phyloP scores from a whole-genome alignment of 2,888 invertebrate genomes.

The Clostera curtula region DNA sequence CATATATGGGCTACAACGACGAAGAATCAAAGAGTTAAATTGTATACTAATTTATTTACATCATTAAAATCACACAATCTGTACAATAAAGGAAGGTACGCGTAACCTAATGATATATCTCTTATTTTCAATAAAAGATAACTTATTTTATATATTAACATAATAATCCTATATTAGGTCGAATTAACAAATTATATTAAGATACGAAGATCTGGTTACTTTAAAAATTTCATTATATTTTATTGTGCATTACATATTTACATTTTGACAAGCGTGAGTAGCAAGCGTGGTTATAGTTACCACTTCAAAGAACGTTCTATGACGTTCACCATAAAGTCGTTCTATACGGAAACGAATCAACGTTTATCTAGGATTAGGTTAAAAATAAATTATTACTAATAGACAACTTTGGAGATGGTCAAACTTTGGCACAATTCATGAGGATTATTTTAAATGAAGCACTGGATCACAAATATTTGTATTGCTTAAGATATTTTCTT shows the following conservation, averaged over 20 bases:
- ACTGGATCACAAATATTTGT: constrained; percentile 34
- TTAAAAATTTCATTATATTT: constrained; percentile 33
- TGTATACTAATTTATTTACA: constrained; percentile 71
- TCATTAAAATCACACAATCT: constrained; percentile 58
- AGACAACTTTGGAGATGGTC: constrained; percentile 14
- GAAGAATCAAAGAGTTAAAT: constrained; percentile 24
- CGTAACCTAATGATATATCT: constrained; percentile 51
- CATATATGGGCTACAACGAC: not conserved
- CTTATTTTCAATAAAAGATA: constrained; percentile 65
- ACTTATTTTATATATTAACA: constrained; percentile 24
- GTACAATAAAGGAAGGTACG: constrained; percentile 52
- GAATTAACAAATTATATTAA: constrained; percentile 44
- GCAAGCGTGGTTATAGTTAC: constrained; percentile 52
- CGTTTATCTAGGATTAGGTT: constrained; percentile 11
- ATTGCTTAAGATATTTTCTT: constrained; percentile 30
- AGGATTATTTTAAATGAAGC: constrained; percentile 39
- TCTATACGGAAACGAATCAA: constrained; percentile 16
- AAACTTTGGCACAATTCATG: constrained; percentile 51
- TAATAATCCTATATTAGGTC: constrained; percentile 46
- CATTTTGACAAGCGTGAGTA: constrained; percentile 63
- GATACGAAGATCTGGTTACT: constrained; percentile 40
- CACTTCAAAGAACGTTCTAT: constrained; percentile 17
- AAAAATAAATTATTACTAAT: constrained; percentile 11
- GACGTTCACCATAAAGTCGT: constrained; percentile 17
- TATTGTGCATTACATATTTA: constrained; percentile 64